Evolutionary conservation across 2,113 vertebrate species (phyloP).

Genomic region (Plotosus lineatus): DNA sequence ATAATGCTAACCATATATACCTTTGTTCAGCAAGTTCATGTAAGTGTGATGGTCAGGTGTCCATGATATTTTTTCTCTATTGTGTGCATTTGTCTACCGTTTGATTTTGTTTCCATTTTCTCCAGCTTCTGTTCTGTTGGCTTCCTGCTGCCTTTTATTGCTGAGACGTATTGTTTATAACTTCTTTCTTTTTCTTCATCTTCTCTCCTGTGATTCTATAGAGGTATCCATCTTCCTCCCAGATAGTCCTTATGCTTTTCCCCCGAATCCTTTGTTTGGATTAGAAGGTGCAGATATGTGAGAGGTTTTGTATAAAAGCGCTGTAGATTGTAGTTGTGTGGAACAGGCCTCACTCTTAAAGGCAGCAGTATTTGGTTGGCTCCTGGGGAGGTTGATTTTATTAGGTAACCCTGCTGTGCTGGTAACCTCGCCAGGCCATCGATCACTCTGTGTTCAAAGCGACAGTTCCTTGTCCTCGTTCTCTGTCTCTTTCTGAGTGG

Average conservation of each 20-base stretch:
- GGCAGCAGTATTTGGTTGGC: background rate
- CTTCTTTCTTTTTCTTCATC: background rate
- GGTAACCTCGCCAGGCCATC: slow-evolving; percentile 39
- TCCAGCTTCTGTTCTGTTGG: background rate
- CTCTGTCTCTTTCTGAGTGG: slow-evolving; percentile 16
- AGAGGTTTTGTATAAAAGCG: background rate
- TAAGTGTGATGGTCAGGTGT: background rate
- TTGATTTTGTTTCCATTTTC: background rate
- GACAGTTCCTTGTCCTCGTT: slow-evolving; percentile 13
- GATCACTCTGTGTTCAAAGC: slow-evolving; percentile 46
- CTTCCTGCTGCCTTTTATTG: background rate
- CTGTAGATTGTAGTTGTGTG: background rate
- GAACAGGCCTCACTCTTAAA: background rate
- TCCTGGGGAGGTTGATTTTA: slow-evolving; percentile 30
- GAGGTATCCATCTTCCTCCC: background rate
- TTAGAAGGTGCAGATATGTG: background rate
- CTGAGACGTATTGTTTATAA: background rate
- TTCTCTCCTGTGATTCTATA: background rate
- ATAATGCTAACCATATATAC: too few relatives aligned
- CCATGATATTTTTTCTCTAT: background rate
- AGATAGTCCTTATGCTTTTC: background rate
- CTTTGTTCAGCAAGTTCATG: background rate
- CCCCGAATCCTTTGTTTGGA: background rate
- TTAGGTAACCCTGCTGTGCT: slow-evolving; percentile 24
- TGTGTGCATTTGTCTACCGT: background rate